These are phyloP conservation scores for Luperina testacea DNA, from an alignment of 2,888 invertebrate genomes.

Conservation along the genomic window DNA sequence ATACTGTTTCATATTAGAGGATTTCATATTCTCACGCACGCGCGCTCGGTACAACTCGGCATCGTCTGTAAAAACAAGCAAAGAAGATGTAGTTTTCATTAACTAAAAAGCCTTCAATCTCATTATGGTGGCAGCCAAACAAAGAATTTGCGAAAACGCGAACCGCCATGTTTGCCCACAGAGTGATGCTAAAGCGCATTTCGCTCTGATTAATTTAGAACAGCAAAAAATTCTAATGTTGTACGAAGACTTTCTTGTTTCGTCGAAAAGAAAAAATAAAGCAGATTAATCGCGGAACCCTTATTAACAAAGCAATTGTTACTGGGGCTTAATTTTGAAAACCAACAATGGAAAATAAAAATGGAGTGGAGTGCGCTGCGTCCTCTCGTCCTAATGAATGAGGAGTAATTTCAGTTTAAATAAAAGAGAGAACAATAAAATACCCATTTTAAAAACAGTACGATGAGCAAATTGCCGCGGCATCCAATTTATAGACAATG, in stretches of 20 bases:
- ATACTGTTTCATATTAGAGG: slow-evolving; percentile 4
- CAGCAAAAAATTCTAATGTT: slow-evolving; percentile 70
- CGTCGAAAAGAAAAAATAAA: slow-evolving; percentile 77
- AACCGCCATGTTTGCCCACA: slow-evolving; percentile 43
- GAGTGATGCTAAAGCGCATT: slow-evolving; percentile 61
- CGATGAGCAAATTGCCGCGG: slow-evolving; percentile 84
- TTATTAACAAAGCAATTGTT: slow-evolving; percentile 89
- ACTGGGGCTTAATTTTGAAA: slow-evolving; percentile 87
- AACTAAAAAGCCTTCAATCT: slow-evolving; percentile 65
- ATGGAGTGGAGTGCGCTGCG: slow-evolving; percentile 83
- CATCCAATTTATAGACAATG: slow-evolving; percentile 85
- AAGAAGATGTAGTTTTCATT: slow-evolving; percentile 57
- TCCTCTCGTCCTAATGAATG: slow-evolving; percentile 86
- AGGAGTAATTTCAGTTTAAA: slow-evolving; percentile 88
- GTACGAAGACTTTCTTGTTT: slow-evolving; percentile 72
- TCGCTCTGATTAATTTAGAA: slow-evolving; percentile 70
- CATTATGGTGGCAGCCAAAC: slow-evolving; percentile 61
- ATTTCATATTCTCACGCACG: slow-evolving; percentile 13
- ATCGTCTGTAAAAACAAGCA: slow-evolving; percentile 43
- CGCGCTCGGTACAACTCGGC: slow-evolving; percentile 11
- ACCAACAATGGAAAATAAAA: slow-evolving; percentile 89
- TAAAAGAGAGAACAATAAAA: slow-evolving; percentile 88
- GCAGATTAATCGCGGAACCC: slow-evolving; percentile 82
- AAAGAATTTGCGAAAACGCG: slow-evolving; percentile 58
- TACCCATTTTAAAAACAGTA: slow-evolving; percentile 85